Evolutionary conservation across 1,140 invertebrate genomes (phyloP).

Genomic region (Trichonephila clavata): DNA sequence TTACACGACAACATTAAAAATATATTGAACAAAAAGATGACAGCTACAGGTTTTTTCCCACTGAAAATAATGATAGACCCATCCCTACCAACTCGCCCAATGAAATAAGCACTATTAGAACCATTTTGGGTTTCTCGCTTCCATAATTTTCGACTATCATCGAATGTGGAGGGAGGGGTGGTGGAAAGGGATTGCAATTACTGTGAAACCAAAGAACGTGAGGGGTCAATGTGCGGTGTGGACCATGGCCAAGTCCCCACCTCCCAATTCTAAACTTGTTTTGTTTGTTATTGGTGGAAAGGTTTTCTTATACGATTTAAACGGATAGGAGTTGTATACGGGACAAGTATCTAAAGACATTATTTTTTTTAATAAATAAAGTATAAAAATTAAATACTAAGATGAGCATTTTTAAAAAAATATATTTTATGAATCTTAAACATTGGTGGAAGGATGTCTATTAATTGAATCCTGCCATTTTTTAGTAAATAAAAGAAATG

Average conservation of each 20-base stretch:
- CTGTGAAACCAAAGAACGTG: slow-evolving; percentile 37
- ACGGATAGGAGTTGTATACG: neutral
- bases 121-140: slow-evolving; percentile 56
- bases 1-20: slow-evolving; percentile 25
- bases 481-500: no score
- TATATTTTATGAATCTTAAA: no score
- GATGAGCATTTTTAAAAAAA: no score
- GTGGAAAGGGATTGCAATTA: slow-evolving; percentile 21
- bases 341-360: no score
- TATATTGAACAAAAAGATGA: slow-evolving; percentile 33
- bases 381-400: no score
- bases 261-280: neutral
- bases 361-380: no score
- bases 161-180: slow-evolving; percentile 47
- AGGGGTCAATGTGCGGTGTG: slow-evolving; percentile 40
- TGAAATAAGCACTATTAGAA: slow-evolving; percentile 57
- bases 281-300: neutral
- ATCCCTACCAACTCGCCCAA: neutral
- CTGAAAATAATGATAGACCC: slow-evolving; percentile 60
- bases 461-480: no score
- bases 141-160: slow-evolving; percentile 72
- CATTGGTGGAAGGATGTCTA: no score
- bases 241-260: neutral
- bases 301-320: neutral
- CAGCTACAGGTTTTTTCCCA: neutral